phyloP scores from a whole-genome alignment of 2,113 vertebrate genomes.

The Alosa alosa region DNA sequence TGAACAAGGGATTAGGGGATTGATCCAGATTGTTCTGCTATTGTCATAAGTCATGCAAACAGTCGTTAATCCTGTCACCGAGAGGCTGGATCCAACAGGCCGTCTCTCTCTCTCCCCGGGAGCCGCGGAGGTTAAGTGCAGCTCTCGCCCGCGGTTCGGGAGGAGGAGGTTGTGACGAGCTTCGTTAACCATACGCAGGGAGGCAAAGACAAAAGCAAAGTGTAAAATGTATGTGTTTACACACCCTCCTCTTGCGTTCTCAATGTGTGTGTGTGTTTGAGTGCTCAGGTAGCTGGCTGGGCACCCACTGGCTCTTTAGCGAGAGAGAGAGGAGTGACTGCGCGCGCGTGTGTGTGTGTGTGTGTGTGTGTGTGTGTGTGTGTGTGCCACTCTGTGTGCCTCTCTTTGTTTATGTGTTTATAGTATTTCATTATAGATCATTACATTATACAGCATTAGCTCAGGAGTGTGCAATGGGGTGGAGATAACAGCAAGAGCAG shows the following conservation, averaged over 20 bases:
- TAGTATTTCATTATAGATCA: constrained; percentile 10
- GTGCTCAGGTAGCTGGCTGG: neutral
- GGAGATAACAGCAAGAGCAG: neutral
- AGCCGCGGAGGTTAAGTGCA: neutral
- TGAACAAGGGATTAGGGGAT: neutral
- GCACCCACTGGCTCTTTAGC: too few relatives aligned
- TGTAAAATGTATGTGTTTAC: neutral
- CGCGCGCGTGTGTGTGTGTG: neutral
- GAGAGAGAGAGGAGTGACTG: neutral
- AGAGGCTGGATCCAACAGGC: neutral
- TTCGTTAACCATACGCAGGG: neutral
- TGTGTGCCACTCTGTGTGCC: constrained; percentile 11
- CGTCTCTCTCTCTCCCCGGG: neutral
- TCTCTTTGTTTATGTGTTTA: constrained; percentile 33
- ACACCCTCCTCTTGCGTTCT: neutral
- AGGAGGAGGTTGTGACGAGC: neutral
- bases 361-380: constrained; percentile 19
- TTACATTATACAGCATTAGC: neutral
- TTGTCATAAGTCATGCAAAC: neutral
- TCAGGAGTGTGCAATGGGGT: neutral
- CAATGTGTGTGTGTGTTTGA: constrained; percentile 9
- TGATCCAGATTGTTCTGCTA: constrained; percentile 6
- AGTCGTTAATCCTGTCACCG: neutral
- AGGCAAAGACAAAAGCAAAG: neutral
- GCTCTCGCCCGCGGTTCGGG: neutral